Evolutionary conservation across 1,140 invertebrate genomes (phyloP).

Genomic region (Trachymyrmex septentrionalis): DNA sequence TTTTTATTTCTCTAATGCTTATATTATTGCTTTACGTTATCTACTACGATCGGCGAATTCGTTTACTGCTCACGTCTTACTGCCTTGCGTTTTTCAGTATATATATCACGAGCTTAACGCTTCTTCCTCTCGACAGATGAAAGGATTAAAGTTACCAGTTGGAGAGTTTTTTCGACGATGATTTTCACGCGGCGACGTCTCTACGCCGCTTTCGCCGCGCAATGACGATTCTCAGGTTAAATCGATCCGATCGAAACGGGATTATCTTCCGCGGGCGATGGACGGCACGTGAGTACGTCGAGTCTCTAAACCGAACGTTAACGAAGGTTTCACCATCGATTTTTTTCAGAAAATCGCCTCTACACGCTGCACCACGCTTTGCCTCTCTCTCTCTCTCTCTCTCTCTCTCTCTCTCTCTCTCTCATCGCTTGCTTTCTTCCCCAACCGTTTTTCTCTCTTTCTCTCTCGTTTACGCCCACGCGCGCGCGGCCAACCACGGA

Average conservation of each 20-base stretch:
- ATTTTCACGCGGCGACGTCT: neutral
- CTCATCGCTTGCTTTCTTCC: slow-evolving; percentile 38
- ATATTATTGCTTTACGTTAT: too few relatives aligned
- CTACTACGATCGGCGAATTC: too few relatives aligned
- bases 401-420: slow-evolving; percentile 23
- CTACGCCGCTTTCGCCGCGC: neutral
- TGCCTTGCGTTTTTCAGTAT: too few relatives aligned
- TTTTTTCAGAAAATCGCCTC: slow-evolving; percentile 73
- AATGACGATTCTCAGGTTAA: slow-evolving; percentile 49
- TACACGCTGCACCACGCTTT: slow-evolving; percentile 2
- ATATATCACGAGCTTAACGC: too few relatives aligned
- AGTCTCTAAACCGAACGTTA: slow-evolving; percentile 68
- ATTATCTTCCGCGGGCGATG: slow-evolving; percentile 53
- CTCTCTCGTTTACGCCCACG: slow-evolving; percentile 79
- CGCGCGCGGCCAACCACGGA: slow-evolving; percentile 72
- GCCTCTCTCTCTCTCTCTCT: neutral
- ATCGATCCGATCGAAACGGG: slow-evolving; percentile 55
- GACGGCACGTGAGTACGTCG: slow-evolving; percentile 61
- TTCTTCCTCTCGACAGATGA: neutral
- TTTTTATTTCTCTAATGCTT: too few relatives aligned
- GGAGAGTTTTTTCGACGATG: neutral
- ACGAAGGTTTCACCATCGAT: slow-evolving; percentile 74
- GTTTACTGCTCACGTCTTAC: too few relatives aligned
- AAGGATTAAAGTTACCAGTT: neutral
- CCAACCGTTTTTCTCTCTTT: slow-evolving; percentile 28